Evolutionary conservation across 2,113 vertebrate genomes (phyloP).

Genomic region (Passer domesticus): DNA sequence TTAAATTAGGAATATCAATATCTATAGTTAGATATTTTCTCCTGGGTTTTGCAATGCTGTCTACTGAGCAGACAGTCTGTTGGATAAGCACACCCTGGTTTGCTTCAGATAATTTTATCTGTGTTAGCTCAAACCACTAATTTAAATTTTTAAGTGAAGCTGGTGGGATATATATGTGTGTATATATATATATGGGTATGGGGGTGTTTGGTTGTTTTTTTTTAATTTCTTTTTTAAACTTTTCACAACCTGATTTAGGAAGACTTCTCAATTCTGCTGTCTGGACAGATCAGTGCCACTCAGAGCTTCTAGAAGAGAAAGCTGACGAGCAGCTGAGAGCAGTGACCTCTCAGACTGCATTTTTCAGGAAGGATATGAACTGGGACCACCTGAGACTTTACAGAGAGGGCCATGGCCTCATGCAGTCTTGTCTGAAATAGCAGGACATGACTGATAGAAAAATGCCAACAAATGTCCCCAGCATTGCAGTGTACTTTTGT

Average conservation of each 20-base stretch:
- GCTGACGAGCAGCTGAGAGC: neutral
- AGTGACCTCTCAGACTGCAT: neutral
- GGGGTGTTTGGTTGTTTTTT: neutral
- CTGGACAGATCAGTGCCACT: neutral
- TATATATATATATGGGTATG: neutral
- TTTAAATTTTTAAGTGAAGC: neutral
- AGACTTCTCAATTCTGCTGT: neutral
- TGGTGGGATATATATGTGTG: neutral
- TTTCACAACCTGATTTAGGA: neutral
- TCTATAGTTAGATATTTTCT: neutral
- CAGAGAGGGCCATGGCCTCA: neutral
- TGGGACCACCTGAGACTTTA: neutral
- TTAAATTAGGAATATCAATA: neutral
- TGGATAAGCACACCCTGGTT: neutral
- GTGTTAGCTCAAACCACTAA: neutral
- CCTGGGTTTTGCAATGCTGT: neutral
- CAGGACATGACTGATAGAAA: neutral
- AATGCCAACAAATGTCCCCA: neutral
- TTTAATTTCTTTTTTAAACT: neutral
- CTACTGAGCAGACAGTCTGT: neutral
- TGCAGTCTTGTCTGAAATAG: neutral
- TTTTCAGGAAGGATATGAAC: neutral
- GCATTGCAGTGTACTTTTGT: neutral
- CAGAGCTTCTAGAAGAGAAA: neutral
- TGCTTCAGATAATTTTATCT: neutral